Percentiles rank a stretch among this genome's conserved stretches.
phyloP scores from a whole-genome alignment of 2,113 vertebrate species.

The Cepphus grylle region DNA sequence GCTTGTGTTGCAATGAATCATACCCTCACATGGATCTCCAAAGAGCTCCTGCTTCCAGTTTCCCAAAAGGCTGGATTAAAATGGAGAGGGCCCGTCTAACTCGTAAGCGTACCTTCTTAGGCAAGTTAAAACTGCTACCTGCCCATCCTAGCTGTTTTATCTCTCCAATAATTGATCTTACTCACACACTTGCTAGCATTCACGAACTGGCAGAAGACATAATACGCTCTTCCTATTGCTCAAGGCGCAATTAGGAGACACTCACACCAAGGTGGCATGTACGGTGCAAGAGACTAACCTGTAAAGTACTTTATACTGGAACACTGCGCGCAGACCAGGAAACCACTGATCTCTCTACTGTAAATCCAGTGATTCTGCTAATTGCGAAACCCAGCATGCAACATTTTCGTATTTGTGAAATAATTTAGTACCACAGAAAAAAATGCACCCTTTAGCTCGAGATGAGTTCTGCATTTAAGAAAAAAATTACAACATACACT shows the following conservation, averaged over 20 bases:
- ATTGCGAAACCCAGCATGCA: background rate
- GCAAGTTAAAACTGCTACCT: slow-evolving; percentile 60
- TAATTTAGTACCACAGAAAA: background rate
- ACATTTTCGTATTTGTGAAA: background rate
- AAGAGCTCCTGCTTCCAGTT: slow-evolving; percentile 1
- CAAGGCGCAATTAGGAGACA: background rate
- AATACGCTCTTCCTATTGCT: slow-evolving; percentile 21
- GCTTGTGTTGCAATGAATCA: slow-evolving; percentile 35
- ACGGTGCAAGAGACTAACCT: background rate
- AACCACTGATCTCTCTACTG: background rate
- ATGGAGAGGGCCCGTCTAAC: slow-evolving; percentile 44
- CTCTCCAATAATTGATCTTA: slow-evolving; percentile 41
- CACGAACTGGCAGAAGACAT: background rate
- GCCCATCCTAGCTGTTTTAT: slow-evolving; percentile 57
- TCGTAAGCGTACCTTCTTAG: slow-evolving; percentile 45
- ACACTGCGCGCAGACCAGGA: background rate
- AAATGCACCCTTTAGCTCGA: background rate
- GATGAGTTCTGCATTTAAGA: background rate
- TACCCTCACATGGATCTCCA: background rate
- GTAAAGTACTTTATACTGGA: background rate
- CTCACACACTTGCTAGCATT: background rate
- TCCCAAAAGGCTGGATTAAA: slow-evolving; percentile 36
- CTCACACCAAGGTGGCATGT: background rate
- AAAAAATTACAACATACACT: background rate
- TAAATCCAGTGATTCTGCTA: background rate